Evolutionary conservation across 2,888 invertebrate genomes (phyloP), one percentile per base, ranked within the genome.

Genomic region (Cheilosia pagana): DNA sequence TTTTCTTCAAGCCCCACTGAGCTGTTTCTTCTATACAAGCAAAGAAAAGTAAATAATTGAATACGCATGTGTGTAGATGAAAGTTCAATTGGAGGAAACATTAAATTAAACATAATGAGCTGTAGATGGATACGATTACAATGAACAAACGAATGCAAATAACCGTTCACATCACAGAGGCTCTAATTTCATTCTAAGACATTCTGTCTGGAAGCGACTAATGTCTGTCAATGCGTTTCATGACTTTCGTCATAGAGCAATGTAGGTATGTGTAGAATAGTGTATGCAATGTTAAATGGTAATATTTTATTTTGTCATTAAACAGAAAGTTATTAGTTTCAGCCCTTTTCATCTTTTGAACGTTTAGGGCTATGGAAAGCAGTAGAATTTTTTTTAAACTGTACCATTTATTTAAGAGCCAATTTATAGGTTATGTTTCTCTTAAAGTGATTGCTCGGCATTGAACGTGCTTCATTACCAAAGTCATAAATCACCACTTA

Each of bases 21-120:
- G 7, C 28, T 25, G 43, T 45, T 50, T n/a, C 48, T 10, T 8
- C 50, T 16, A 12, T 16, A 12, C 16, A 25, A 12, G 1, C 5
- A 16, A 6, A 14, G 16, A 53, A 48, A 31, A 41, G n/a, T 31
- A 62, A 62, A 21, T 50, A 50, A 6, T 10, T 23, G 8, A 50
- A 14, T 25, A 16, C 10, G 21, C 19, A 50, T 59, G 19, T 19
- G 19, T 31, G 21, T 19, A 60, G 8, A 35, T 25, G 57, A 48
- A 59, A 48, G 23, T 52, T 71, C 41, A 72, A 72, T 60, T 62
- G 31, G 31, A 72, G 72, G 72, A 72, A 72, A 63, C 72, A 45
- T 41, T 53, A 62, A 62, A 63, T 63, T 55, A 63, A 62, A 53
- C 31, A 39, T 53, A 50, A 50, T 39, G 19, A 31, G 28, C 63